Evolutionary conservation across 2,888 invertebrate genomes (phyloP), one percentile per base, ranked within the genome.

Genomic region (Biston stratarius): DNA sequence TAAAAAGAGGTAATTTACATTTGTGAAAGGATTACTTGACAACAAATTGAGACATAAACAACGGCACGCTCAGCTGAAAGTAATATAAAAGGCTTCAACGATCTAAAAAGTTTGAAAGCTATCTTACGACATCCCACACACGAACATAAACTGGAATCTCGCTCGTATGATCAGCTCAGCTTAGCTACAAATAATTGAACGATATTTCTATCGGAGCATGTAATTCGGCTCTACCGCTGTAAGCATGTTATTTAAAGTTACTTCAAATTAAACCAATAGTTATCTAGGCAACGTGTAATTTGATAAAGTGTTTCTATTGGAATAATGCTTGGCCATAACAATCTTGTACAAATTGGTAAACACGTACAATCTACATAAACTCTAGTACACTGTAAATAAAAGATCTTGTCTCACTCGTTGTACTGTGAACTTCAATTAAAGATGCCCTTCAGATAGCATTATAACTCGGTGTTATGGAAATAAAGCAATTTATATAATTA

Each of bases 41-140:
- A 66, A 57, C 53, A 64, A 49, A 61, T 61, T 15, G 48, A 57
- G 51, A 34, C 44, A 24, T 56, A 55, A 65, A 14, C 57, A 61
- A 52, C 49, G 63, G 51, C 48, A 42, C 34, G 44, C 33, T 52
- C 38, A 51, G 47, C 63, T 63, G 67, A 63, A 67, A 67, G 63
- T 42, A 38, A 36, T 59, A 15, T 49, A 62, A 55, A 61, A 61
- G 58, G 47, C 45, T 61, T 44, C 8, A 45, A 68, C 60, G 52
- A 57, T 61, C 51, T 68, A 58, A 61, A 62, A 67, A 52, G 63
- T 61, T 58, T 53, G 49, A 61, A 69, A 64, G 61, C 38, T 10
- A 69, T 69, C 67, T 64, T 59, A 51, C 60, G 56, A 53, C 64
- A 49, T 69, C 69, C 69, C 69, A 69, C 69, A 64, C 69, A 64